These are phyloP conservation scores for Vespertilio murinus DNA, from an alignment of 2,797 vertebrate species.

Conservation along the genomic window DNA sequence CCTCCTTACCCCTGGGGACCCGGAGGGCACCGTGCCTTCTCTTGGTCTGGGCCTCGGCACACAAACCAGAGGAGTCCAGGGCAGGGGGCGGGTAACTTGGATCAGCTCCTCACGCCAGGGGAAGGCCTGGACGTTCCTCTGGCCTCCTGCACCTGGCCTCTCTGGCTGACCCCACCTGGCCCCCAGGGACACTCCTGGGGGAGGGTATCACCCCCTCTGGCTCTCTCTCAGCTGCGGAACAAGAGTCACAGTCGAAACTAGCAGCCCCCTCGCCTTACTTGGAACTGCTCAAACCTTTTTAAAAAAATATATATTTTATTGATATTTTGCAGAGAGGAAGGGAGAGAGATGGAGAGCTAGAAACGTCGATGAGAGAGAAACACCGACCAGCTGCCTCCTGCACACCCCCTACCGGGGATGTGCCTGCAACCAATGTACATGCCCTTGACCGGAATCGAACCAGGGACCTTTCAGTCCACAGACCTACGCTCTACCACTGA, in stretches of 20 bases:
- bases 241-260: not conserved
- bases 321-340: no score
- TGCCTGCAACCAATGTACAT: no score
- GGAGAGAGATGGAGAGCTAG: no score
- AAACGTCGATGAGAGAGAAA: no score
- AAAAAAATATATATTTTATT: no score
- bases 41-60: not conserved
- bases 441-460: no score
- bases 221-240: not conserved
- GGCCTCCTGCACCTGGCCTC: not conserved
- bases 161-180: not conserved
- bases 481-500: no score
- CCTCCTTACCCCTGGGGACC: not conserved
- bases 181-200: not conserved
- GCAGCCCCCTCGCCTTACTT: not conserved
- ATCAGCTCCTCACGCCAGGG: not conserved
- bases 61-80: no score
- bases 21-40: not conserved
- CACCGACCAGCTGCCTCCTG: no score
- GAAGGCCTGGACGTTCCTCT: not conserved
- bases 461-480: no score
- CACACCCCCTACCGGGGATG: no score
- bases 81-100: no score
- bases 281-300: not conserved
- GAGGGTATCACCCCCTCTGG: not conserved